phyloP scores from a whole-genome alignment of 2,888 invertebrate genomes.

The Periphyllus acericola region DNA sequence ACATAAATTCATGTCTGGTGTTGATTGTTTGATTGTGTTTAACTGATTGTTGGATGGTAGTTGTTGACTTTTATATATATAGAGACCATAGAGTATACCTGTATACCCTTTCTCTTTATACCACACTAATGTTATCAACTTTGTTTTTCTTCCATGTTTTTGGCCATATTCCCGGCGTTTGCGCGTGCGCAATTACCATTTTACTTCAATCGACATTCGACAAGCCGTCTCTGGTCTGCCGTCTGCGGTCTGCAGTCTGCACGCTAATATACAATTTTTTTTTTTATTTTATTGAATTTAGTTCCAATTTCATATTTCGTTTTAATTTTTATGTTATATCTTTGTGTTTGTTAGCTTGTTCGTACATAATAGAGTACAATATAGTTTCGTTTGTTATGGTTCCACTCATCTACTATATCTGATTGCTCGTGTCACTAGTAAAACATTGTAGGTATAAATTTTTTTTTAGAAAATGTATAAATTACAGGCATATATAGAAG shows the following conservation, averaged over 20 bases:
- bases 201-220: constrained; percentile 46
- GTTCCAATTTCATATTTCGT: neutral
- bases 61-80: no score
- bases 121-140: constrained; percentile 34
- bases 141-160: constrained; percentile 39
- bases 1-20: no score
- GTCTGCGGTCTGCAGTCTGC: neutral
- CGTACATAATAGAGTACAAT: neutral
- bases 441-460: constrained; percentile 37
- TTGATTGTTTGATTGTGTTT: no score
- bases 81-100: no score
- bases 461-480: neutral
- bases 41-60: no score
- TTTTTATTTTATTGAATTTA: constrained; percentile 18
- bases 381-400: constrained; percentile 26
- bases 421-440: neutral
- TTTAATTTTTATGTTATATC: constrained; percentile 20
- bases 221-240: neutral
- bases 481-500: constrained; percentile 41
- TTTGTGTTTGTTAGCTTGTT: neutral
- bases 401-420: neutral
- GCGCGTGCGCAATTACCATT: constrained; percentile 51
- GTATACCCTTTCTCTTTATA: no score
- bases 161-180: constrained; percentile 12
- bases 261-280: neutral